Evolutionary conservation across 1,140 invertebrate genomes (phyloP), one percentile per base, ranked within the genome.

Genomic region (Camponotus vicinus): DNA sequence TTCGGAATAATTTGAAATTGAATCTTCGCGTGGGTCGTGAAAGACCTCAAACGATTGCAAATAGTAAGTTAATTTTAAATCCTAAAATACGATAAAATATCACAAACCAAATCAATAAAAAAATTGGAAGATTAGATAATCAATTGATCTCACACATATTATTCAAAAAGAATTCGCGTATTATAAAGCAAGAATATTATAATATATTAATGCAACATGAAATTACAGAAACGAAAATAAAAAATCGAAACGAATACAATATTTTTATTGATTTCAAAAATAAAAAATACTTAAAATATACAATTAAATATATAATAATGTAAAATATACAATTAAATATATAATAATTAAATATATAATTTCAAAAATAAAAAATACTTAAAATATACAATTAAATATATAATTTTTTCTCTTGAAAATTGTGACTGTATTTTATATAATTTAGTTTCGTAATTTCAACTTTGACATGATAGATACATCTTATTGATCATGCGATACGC

Each of bases 401-500:
- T n/a, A n/a, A n/a, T n/a, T n/a, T n/a, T n/a, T n/a, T n/a, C n/a
- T n/a, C n/a, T n/a, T n/a, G 67, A 18, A 67, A 67, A 32, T 7
- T 34, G 9, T 15, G 27, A 13, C 49, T 49, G 6, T 49, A 32
- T 67, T 52, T 75, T 79, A 52, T 5, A 52, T 49, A 61, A 77
- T 9, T 63, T 77, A 37, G 13, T 67, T 79, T 69, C 1, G 42
- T n/a, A 37, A 42, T 1, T 78, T 15, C 37, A 52, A 32, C 42
- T 78, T 3, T 52, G 59, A 18, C 11, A 21, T 66, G 11, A 18
- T 34, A 45, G 21, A 15, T 76, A 52, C 18, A 63, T 79, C 61
- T 79, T 67, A 67, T 79, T 67, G 45, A 79, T 69, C 63, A 66
- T 18, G 32, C 42, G 45, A 52, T 67, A 79, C 52, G 42, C 63